phyloP scores from a whole-genome alignment of 1,140 invertebrate species.

The Archegozetes longisetosus region DNA sequence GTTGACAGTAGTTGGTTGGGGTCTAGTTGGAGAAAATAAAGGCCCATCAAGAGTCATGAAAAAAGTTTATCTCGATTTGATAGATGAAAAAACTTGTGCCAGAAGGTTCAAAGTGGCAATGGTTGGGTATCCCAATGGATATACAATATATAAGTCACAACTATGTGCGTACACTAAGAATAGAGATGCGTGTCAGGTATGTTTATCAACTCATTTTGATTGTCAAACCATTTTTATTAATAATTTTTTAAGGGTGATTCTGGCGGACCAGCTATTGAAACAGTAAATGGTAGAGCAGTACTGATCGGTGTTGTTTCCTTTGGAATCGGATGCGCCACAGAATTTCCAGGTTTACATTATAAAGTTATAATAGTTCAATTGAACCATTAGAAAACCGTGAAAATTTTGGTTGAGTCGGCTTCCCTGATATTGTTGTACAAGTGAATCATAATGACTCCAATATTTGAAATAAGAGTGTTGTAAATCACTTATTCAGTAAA shows the following conservation, averaged over 20 bases:
- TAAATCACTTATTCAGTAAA: too few species aligned
- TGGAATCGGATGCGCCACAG: slow-evolving; percentile 33
- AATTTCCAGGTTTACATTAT: slow-evolving; percentile 18
- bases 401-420: too few species aligned
- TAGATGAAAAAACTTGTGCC: slow-evolving; percentile 50
- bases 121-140: neutral
- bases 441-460: too few species aligned
- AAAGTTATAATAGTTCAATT: slow-evolving; percentile 24
- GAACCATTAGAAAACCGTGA: too few species aligned
- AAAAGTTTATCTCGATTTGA: slow-evolving; percentile 47
- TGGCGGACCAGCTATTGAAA: slow-evolving; percentile 47
- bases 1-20: neutral
- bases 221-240: neutral
- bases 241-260: slow-evolving; percentile 44
- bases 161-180: neutral
- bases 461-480: too few species aligned
- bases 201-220: neutral
- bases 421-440: neutral
- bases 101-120: slow-evolving; percentile 56
- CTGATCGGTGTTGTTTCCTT: slow-evolving; percentile 51
- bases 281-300: slow-evolving; percentile 31
- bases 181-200: neutral
- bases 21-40: neutral
- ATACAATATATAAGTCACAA: neutral
- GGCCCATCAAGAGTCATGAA: neutral